Percentiles rank a stretch among this genome's conserved stretches.
These are phyloP conservation scores for Stichodactyla mertensii DNA, from an alignment of 64 coral and sea anemone species.

Conservation along the genomic window DNA sequence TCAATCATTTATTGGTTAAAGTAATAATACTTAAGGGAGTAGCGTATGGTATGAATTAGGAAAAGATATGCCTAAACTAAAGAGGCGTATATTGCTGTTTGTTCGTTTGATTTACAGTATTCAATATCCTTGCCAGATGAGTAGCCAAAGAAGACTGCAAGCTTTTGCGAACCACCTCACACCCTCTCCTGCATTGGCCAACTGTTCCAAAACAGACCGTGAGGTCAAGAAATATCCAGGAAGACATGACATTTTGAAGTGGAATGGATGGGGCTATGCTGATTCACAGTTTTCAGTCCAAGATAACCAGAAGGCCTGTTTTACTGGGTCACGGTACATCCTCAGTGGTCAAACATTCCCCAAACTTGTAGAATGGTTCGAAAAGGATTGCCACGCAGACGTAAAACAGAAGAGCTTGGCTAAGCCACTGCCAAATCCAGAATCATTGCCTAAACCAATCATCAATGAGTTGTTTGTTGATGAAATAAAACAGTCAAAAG, in stretches of 20 bases:
- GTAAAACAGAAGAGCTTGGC: conserved; percentile 42
- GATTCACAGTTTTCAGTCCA: conserved; percentile 77
- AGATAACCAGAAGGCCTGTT: conserved; percentile 47
- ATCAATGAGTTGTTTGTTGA: conserved; percentile 77
- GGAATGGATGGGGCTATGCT: conserved; percentile 97
- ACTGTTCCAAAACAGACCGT: conserved; percentile 34
- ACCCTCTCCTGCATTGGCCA: background rate
- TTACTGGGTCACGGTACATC: conserved; percentile 69
- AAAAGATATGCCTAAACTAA: background rate
- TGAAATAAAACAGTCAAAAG: conserved; percentile 31
- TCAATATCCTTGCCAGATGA: conserved; percentile 5
- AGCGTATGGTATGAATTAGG: no score
- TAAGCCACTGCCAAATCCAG: conserved; percentile 73
- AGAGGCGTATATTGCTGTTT: background rate
- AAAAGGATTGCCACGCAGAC: conserved; percentile 69
- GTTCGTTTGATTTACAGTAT: background rate
- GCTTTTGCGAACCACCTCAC: conserved; percentile 31
- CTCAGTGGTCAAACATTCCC: conserved; percentile 90
- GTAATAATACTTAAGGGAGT: no score
- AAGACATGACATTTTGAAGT: conserved; percentile 68
- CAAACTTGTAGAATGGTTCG: conserved; percentile 86
- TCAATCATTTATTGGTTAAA: no score
- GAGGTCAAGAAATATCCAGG: conserved; percentile 50
- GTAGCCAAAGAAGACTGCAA: conserved; percentile 41
- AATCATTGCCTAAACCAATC: conserved; percentile 54